These are phyloP conservation scores for Piliocolobus tephrosceles DNA, from an alignment of 2,113 vertebrate species.

Conservation along the genomic window DNA sequence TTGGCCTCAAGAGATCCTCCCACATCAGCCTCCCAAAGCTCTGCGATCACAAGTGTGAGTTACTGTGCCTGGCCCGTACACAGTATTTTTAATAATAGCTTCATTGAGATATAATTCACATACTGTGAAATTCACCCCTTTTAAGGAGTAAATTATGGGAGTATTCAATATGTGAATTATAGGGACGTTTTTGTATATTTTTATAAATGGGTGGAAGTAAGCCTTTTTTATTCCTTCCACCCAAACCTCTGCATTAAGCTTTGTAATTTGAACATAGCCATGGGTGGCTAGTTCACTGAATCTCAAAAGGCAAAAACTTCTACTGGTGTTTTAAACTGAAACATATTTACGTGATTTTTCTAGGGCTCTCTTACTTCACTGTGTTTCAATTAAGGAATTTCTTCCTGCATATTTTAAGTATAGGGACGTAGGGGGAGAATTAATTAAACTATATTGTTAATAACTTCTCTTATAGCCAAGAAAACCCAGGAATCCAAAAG, in stretches of 20 bases:
- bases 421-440: not conserved
- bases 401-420: not conserved
- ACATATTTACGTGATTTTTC: not conserved
- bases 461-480: not conserved
- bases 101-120: not conserved
- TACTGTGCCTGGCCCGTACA: not conserved
- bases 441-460: conserved; percentile 22
- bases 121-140: not conserved
- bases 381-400: not conserved
- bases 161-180: no score
- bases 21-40: no score
- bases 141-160: no score
- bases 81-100: not conserved
- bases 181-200: not conserved
- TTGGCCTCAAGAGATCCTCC: no score
- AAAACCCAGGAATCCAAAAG: conserved; percentile 18
- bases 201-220: not conserved
- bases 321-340: not conserved
- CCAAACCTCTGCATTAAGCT: not conserved
- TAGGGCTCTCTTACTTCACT: not conserved
- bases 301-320: not conserved
- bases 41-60: no score
- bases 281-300: not conserved
- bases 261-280: not conserved
- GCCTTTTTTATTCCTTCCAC: not conserved